Percentiles rank a stretch among this genome's conserved stretches.
Conservation (phyloP, 1,140 invertebrate genomes). For the Drosophila ogumai region DNA sequence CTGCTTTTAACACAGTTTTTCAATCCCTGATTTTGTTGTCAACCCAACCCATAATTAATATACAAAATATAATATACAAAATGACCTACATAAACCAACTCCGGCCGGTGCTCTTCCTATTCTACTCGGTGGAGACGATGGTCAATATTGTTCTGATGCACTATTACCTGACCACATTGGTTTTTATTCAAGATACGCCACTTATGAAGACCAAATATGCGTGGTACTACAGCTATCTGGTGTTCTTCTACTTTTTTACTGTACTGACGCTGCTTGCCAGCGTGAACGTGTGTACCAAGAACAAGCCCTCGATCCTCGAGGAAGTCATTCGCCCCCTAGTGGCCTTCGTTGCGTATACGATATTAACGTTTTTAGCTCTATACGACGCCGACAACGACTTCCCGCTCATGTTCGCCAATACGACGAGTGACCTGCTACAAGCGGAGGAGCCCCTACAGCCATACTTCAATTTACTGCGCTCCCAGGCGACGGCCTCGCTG, state of each 20-base stretch:
- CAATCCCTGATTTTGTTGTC: constrained; percentile 10
- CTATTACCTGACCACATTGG: constrained; percentile 27
- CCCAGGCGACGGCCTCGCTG: constrained; percentile 34
- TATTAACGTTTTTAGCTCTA: constrained; percentile 42
- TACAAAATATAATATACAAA: no score
- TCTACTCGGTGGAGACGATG: constrained; percentile 40
- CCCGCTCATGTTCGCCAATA: constrained; percentile 16
- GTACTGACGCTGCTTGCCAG: constrained; percentile 40
- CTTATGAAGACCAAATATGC: fast-evolving
- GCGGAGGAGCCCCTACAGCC: constrained; percentile 40
- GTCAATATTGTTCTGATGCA: constrained; percentile 41
- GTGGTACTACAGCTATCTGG: constrained; percentile 2
- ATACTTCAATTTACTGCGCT: constrained; percentile 26
- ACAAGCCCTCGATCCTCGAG: not conserved
- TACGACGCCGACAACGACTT: constrained; percentile 35
- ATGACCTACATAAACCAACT: constrained; percentile 22
- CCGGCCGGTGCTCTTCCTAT: constrained; percentile 45
- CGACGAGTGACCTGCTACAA: fast-evolving
- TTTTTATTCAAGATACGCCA: not conserved
- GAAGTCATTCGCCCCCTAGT: constrained; percentile 30
- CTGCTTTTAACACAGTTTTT: no score
- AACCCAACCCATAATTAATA: constrained; percentile 15
- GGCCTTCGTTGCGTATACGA: constrained; percentile 27
- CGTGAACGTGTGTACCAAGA: constrained; percentile 53
- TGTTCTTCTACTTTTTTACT: constrained; percentile 27